Base-by-base conservation (phyloP, 1,140 invertebrate genomes). In the Nilaparvata lugens region DNA sequence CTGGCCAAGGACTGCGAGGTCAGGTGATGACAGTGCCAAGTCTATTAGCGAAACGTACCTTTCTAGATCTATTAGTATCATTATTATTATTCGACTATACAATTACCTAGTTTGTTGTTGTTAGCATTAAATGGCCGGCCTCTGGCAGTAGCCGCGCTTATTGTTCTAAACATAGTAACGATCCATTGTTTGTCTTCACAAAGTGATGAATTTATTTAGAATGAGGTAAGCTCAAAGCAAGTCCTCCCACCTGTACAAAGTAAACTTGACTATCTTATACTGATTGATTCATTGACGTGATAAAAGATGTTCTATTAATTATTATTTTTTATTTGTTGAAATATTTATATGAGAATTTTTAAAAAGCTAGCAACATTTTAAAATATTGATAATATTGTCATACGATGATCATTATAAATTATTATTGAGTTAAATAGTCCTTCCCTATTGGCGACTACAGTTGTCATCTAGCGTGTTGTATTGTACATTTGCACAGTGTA, bases 1-100 rank as follows among this genome's bases (percentile, higher is more conserved):
- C 77, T 84, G 67, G 85, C 83, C 71, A 87, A 89, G 80, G 85
- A 87, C 77, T 88, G 86, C 78, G 85, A 89, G 80, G 87, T 89
- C 81, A 89, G 87, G 83, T 89, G 87, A 90, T 65, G 55, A 61
- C 54, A 63, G 58, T 56, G 58, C 55, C 56, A 53, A n/a, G 25
- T 51, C 61, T 62, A 48, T 35, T 35, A 35, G 31, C 45, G 7
- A 19, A 48, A 48, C 16, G 45, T 48, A 48, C 45, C 45, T 48
- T 23, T 18, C 16, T 42, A 24, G 16, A 24, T 31, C 24, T 28
- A 31, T 21, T 11, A 56, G 25, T 54, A 16, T 23, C 53, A 55
- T 45, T 21, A 56, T 21, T 59, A n/a, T 52, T 61, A 66, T 64
- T 67, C 62, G 31, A 18, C 42, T 25, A 9, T 38, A 25, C 14